phyloP scores from a whole-genome alignment of 2,797 vertebrate genomes.

The Malacoctenus gilli region DNA sequence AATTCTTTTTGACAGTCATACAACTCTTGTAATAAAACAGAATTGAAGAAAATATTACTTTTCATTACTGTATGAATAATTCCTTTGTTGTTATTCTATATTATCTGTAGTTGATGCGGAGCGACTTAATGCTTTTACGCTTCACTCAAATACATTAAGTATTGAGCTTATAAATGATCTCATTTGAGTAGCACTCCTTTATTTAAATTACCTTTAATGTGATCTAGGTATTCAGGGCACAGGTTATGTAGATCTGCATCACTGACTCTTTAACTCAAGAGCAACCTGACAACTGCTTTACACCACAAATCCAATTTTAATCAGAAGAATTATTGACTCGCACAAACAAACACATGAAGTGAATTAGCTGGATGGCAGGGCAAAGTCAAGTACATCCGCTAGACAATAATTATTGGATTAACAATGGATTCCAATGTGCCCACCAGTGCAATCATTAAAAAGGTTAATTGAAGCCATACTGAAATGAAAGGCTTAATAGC shows the following conservation, averaged over 20 bases:
- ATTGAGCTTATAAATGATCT: background rate
- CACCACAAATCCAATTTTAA: constrained; percentile 52
- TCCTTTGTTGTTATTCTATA: background rate
- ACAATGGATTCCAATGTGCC: constrained; percentile 57
- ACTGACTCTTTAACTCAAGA: constrained; percentile 17
- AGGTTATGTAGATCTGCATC: background rate
- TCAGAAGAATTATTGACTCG: constrained; percentile 60
- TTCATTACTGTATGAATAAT: too few species aligned
- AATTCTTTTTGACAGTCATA: too few species aligned
- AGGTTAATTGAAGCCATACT: constrained; percentile 73
- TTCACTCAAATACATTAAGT: background rate
- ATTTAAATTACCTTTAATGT: background rate
- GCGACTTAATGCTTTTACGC: background rate
- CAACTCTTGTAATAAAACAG: too few species aligned
- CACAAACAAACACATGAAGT: constrained; percentile 55
- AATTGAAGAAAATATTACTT: too few species aligned
- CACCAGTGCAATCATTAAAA: constrained; percentile 62
- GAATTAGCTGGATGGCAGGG: constrained; percentile 52
- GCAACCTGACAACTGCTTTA: constrained; percentile 37
- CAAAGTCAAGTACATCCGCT: constrained; percentile 64
- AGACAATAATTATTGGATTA: constrained; percentile 75
- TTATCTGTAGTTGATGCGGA: background rate
- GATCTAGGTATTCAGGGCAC: background rate
- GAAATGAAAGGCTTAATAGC: constrained; percentile 61
- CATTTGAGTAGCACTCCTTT: background rate